These are phyloP conservation scores for Callipepla squamata DNA, from an alignment of 2,113 vertebrate genomes.

Conservation along the genomic window DNA sequence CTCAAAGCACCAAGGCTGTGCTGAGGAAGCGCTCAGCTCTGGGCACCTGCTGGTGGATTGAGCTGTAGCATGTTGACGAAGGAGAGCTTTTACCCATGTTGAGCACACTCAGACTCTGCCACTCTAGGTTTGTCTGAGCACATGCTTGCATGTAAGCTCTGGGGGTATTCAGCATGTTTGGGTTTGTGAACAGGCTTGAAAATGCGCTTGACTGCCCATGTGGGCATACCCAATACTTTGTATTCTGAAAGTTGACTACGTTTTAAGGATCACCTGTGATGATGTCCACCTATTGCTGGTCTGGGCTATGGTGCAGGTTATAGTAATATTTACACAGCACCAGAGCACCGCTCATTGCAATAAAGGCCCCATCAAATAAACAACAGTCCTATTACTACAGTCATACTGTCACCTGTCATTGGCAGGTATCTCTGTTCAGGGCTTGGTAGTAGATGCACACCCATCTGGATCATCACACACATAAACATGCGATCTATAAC, in stretches of 20 bases:
- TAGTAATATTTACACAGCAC: conserved; percentile 13
- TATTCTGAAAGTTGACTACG: not conserved
- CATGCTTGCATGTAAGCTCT: conserved; percentile 69
- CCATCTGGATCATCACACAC: conserved; percentile 19
- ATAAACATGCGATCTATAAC: not conserved
- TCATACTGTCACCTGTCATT: conserved; percentile 20
- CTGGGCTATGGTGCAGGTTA: conserved; percentile 3
- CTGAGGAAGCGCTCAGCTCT: not conserved
- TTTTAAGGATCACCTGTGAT: conserved; percentile 21
- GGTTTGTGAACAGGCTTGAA: conserved; percentile 45
- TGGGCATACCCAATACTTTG: not conserved
- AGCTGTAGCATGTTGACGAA: conserved; percentile 29
- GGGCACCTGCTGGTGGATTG: conserved; percentile 56
- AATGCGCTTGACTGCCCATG: conserved; percentile 26
- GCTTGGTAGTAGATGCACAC: not conserved
- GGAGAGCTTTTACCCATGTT: conserved; percentile 54
- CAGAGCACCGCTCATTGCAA: conserved; percentile 27
- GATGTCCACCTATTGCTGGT: conserved; percentile 6
- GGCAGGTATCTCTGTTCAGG: not conserved
- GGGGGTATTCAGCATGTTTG: conserved; percentile 58
- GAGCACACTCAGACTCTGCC: conserved; percentile 54
- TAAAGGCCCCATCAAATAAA: conserved; percentile 22
- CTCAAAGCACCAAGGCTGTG: conserved; percentile 42
- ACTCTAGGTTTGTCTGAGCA: conserved; percentile 62
- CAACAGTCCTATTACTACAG: not conserved